Conservation (phyloP, 2,888 invertebrate species). For the Chloromyia formosa region DNA sequence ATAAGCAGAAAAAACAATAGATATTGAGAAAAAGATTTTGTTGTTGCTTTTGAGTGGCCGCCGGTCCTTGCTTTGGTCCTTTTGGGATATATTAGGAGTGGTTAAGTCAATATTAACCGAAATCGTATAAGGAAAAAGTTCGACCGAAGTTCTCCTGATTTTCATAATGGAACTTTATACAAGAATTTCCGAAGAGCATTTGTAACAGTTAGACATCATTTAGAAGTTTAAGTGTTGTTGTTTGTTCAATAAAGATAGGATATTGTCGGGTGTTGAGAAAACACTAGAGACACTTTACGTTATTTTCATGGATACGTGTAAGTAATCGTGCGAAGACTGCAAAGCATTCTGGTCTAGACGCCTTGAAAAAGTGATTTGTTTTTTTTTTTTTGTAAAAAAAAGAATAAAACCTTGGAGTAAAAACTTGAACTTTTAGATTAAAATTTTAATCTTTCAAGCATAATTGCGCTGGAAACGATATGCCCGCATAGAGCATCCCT, state of each 20-base stretch:
- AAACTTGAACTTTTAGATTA: too few relatives aligned
- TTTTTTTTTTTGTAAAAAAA: not conserved
- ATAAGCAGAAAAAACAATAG: not conserved
- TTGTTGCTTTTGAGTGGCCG: too few relatives aligned
- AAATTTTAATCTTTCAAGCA: too few relatives aligned
- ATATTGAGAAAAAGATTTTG: constrained; percentile 4
- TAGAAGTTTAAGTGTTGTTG: constrained; percentile 35
- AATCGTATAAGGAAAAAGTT: constrained; percentile 19
- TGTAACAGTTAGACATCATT: constrained; percentile 38
- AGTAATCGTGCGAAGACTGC: not conserved
- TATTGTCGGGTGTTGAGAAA: too few relatives aligned
- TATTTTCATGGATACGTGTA: not conserved
- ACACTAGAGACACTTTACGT: not conserved
- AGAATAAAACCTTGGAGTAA: too few relatives aligned
- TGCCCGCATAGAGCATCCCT: too few relatives aligned
- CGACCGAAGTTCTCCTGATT: not conserved
- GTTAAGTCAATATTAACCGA: constrained; percentile 17
- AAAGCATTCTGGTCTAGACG: not conserved
- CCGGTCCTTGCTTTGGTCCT: not conserved
- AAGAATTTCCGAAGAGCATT: constrained; percentile 25
- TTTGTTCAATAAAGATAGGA: constrained; percentile 10
- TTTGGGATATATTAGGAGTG: constrained; percentile 2
- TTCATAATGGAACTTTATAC: constrained; percentile 28
- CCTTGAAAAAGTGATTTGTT: not conserved
- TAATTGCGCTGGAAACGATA: too few relatives aligned